Conservation (phyloP, 2,797 vertebrate genomes). For the Molossus alvarezi region DNA sequence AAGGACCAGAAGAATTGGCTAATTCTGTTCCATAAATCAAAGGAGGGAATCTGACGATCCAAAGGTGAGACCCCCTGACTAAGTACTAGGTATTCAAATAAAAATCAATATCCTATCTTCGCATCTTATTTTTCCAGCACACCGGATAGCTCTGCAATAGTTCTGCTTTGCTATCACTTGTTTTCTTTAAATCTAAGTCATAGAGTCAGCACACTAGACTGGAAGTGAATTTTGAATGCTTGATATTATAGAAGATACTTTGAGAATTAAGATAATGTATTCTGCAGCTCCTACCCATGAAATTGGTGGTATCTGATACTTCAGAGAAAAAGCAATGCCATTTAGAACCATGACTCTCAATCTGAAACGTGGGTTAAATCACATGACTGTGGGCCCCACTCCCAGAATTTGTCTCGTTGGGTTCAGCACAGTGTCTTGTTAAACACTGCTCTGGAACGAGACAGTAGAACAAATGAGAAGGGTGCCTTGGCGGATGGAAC, state of each 20-base stretch:
- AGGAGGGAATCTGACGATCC: background rate
- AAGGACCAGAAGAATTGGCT: background rate
- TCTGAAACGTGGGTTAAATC: background rate
- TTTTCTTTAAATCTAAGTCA: background rate
- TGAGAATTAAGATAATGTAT: background rate
- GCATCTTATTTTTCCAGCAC: background rate
- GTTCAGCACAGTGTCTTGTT: background rate
- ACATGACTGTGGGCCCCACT: background rate
- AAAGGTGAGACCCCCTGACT: background rate
- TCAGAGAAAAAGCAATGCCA: background rate
- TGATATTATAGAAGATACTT: background rate
- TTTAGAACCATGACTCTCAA: background rate
- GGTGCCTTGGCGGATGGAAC: background rate
- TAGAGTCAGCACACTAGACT: background rate
- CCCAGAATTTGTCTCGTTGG: background rate
- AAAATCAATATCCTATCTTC: background rate
- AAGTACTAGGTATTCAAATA: background rate
- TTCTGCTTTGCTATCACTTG: background rate
- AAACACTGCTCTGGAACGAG: background rate
- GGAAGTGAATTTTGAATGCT: background rate
- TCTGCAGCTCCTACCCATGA: background rate
- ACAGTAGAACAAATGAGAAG: background rate
- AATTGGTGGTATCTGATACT: background rate
- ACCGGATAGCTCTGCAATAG: background rate
- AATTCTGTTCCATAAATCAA: background rate